Evolutionary conservation across 2,888 invertebrate species (phyloP), one percentile per base, ranked within the genome.

Genomic region (Dilophus febrilis): DNA sequence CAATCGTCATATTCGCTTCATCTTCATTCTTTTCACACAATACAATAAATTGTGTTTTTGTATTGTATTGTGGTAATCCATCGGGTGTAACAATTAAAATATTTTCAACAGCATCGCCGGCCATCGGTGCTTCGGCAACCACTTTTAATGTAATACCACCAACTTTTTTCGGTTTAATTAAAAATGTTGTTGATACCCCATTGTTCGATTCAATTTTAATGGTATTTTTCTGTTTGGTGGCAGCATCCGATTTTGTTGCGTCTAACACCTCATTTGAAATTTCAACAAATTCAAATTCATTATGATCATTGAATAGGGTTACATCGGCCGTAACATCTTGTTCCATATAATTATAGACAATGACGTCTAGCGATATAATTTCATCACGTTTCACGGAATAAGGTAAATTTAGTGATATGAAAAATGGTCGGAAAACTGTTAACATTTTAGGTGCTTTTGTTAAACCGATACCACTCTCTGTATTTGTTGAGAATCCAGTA

Each of bases 381-480:
- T 94, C 92, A 13, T 86, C 88, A 41, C 77, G 69, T 49, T 85
- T 79, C 12, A 92, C 72, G 0, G 80, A 76, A 49, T 81, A 78
- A 0, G 92, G 92, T 36, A 91, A 63, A 54, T 86, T 83, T 26
- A 87, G 66, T 3, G 76, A 74, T 33, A 90, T 71, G 47, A 82
- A 80, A 56, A 92, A 81, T 8, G 77, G 74, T 47, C 78, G 72
- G 56, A 79, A 77, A 3, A 82, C 79, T 54, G 68, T 71, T 32
- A 71, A 64, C 76, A 72, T 71, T 48, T 71, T 65, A 1, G 75
- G 67, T 2, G 67, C 59, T 17, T 77, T 71, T 4, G 75, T 67
- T 7, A 85, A 66, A 11, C 82, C 84, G n/a, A 85, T 61, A 17
- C 85, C 84, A 48, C 71, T 61, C 2, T 71, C 59, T 1, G 72